Evolutionary conservation across 1,140 invertebrate species (phyloP), one percentile per base, ranked within the genome.

Genomic region (Cepaea nemoralis): DNA sequence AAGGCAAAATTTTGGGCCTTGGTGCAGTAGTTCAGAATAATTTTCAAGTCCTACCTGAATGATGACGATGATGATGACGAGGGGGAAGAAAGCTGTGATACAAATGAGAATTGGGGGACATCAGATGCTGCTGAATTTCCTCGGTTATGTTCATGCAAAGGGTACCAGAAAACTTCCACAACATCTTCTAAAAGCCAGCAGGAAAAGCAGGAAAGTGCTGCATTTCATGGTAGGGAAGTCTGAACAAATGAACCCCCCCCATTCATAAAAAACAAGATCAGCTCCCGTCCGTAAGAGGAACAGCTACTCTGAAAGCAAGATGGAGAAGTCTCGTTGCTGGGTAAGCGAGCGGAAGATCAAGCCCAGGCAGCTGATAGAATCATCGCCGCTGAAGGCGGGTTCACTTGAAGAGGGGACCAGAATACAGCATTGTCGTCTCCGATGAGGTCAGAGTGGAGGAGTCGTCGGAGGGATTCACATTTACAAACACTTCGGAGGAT

Each of bases 301-400:
- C 40, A 48, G 63, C 31, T 33, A 2, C 22, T 27, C 66, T 42
- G 66, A 55, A n/a, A 69, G 45, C 5, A 55, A 55, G 35, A 45
- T 6, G 40, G 77, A 67, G 27, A 79, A 69, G 69, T 79, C 77
- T 24, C 77, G 24, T 50, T 79, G 37, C 33, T 79, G 35, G 40
- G 42, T 0, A 69, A 69, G 31, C 63, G 16, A 6, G 39, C n/a
- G 66, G 42, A 1, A 22, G 45, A 35, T 24, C 75, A 27, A 77
- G 48, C 24, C 55, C 50, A 27, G 59, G 45, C 19, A 77, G 55
- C 24, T 77, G 6, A 31, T 40, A 1, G 33, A 77, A 8, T 33
- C 50, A 24, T 37, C 50, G 0, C 35, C 66, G 2, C 31, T 31
- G 19, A 66, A 55, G n/a, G 12, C 37, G 27, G 37, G 42, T 6